Percentiles rank a stretch among this genome's conserved stretches.
These are phyloP conservation scores for Sebastes oblongus DNA, from an alignment of 2,797 vertebrate genomes.

Conservation along the genomic window DNA sequence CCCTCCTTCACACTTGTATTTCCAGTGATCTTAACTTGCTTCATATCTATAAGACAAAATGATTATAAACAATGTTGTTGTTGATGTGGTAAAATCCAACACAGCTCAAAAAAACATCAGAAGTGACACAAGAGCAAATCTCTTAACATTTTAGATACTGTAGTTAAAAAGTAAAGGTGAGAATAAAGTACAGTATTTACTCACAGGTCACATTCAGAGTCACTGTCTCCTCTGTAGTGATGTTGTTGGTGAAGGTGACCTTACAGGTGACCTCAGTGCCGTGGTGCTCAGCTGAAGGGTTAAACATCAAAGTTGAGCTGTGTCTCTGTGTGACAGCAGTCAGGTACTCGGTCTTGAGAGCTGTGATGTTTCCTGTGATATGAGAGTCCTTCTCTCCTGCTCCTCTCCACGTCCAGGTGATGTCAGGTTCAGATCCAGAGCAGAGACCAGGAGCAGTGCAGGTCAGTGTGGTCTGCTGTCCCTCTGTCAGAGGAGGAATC, in stretches of 20 bases:
- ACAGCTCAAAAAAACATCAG: not conserved
- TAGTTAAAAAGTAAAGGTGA: not conserved
- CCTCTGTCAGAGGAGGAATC: not conserved
- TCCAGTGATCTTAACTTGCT: not conserved
- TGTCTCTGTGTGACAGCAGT: not conserved
- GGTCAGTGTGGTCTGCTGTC: no score
- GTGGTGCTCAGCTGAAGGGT: constrained; percentile 31
- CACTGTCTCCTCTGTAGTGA: not conserved
- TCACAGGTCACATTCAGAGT: constrained; percentile 54
- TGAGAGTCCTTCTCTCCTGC: no score
- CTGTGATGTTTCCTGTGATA: not conserved
- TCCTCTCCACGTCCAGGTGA: no score
- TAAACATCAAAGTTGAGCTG: constrained; percentile 55
- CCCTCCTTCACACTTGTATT: not conserved
- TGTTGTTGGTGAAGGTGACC: constrained; percentile 5
- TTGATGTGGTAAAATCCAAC: not conserved
- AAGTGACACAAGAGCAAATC: not conserved
- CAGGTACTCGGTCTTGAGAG: not conserved
- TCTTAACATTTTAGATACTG: no score
- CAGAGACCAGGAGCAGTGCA: no score
- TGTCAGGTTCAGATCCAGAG: no score
- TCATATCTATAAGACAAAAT: not conserved
- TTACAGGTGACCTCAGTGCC: constrained; percentile 28
- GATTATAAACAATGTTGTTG: not conserved
- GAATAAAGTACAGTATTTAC: constrained; percentile 17